phyloP scores from a whole-genome alignment of 2,888 invertebrate genomes.

The Dryococelus australis region DNA sequence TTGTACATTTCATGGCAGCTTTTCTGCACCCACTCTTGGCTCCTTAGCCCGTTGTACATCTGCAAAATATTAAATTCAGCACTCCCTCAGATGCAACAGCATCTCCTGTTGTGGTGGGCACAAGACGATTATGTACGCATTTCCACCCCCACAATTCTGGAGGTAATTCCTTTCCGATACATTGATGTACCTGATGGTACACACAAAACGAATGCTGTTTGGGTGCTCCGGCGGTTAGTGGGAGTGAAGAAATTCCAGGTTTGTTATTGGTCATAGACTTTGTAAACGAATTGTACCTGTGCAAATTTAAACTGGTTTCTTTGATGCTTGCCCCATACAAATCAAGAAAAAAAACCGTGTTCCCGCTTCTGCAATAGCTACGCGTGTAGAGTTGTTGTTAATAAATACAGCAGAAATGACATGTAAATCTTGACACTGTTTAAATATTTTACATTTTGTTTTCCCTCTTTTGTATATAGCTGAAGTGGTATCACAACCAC shows the following conservation, averaged over 20 bases:
- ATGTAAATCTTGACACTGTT: background rate
- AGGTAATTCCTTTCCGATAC: no score
- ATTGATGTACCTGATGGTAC: background rate
- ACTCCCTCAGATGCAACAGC: no score
- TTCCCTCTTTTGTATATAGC: background rate
- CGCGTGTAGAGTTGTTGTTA: background rate
- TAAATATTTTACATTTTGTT: background rate
- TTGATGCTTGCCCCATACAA: background rate
- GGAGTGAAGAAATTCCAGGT: background rate
- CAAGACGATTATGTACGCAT: background rate
- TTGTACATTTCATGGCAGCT: no score
- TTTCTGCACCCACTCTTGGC: no score
- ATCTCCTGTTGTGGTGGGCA: no score
- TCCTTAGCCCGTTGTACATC: no score
- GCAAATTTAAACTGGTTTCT: background rate
- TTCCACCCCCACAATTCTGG: background rate
- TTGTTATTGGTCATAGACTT: background rate
- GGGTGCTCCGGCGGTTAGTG: background rate
- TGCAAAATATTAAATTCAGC: no score
- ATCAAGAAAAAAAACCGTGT: background rate
- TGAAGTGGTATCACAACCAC: background rate
- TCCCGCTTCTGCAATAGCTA: background rate
- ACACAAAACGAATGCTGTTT: background rate
- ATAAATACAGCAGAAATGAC: background rate
- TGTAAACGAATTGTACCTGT: background rate